Evolutionary conservation across 2,888 invertebrate species (phyloP).

Genomic region (Hipparchia sbordonii): DNA sequence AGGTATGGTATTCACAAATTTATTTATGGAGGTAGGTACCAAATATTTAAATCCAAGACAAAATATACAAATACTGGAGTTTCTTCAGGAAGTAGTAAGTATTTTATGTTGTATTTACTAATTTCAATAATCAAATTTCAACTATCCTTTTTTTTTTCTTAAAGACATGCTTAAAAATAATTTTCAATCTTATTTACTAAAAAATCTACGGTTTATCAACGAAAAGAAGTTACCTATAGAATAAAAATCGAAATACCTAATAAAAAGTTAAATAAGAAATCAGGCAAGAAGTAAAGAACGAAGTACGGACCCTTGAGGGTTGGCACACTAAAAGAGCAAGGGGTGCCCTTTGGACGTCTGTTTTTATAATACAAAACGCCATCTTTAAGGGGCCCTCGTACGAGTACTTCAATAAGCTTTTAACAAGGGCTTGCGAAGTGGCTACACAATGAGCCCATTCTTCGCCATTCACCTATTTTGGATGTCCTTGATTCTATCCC

Average conservation of each 20-base stretch:
- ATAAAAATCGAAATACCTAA: constrained; percentile 10
- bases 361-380: constrained; percentile 62
- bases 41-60: no score
- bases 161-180: no score
- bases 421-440: constrained; percentile 70
- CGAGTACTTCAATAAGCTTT: constrained; percentile 71
- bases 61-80: no score
- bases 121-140: not conserved
- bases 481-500: constrained; percentile 71
- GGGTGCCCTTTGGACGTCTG: constrained; percentile 63
- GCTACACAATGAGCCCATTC: constrained; percentile 68
- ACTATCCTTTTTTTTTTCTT: no score
- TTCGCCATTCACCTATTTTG: constrained; percentile 66
- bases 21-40: no score
- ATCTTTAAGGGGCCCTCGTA: constrained; percentile 62
- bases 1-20: no score
- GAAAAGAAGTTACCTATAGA: not conserved
- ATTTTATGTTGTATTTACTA: not conserved
- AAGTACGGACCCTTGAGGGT: constrained; percentile 60
- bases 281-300: constrained; percentile 65
- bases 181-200: no score
- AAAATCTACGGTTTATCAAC: not conserved
- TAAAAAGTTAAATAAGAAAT: constrained; percentile 35
- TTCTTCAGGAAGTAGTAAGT: not conserved
- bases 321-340: constrained; percentile 77